These are phyloP conservation scores for Agrilus planipennis DNA, from an alignment of 1,140 invertebrate species.

Conservation along the genomic window DNA sequence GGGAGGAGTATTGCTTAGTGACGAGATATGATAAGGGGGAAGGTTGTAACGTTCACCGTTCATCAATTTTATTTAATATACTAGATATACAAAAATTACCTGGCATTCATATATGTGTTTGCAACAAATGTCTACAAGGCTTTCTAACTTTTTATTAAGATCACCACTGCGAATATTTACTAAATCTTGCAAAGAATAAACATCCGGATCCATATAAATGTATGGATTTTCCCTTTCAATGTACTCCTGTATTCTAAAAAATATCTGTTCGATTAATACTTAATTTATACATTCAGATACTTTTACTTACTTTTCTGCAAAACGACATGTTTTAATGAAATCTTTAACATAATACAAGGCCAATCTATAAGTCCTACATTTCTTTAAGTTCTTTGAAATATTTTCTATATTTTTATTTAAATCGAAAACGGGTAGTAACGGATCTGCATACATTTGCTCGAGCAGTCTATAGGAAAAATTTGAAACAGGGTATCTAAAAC, in stretches of 20 bases:
- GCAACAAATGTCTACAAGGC: conserved; percentile 46
- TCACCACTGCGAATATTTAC: conserved; percentile 52
- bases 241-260: conserved; percentile 44
- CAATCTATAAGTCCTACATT: conserved; percentile 43
- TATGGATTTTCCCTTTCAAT: conserved; percentile 46
- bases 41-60: too few species aligned
- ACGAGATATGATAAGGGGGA: too few species aligned
- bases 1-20: too few species aligned
- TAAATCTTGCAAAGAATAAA: conserved; percentile 68
- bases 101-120: conserved; percentile 55
- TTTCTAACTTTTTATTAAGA: conserved; percentile 45
- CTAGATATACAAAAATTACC: conserved; percentile 37
- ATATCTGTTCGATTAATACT: neutral
- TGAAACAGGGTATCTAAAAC: conserved; percentile 60
- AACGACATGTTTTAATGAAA: conserved; percentile 55
- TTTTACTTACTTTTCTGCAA: conserved; percentile 44
- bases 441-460: conserved; percentile 64
- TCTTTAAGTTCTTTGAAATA: conserved; percentile 48
- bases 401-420: conserved; percentile 57
- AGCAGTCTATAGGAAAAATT: conserved; percentile 70
- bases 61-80: neutral
- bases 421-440: conserved; percentile 63
- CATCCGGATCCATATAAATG: conserved; percentile 51
- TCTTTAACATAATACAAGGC: conserved; percentile 58
- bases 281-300: neutral